A percentile compares a stretch with the other conserved stretches of the same genome.
These are phyloP conservation scores for Rhinogobius similis DNA, from an alignment of 2,113 vertebrate species.

Conservation along the genomic window DNA sequence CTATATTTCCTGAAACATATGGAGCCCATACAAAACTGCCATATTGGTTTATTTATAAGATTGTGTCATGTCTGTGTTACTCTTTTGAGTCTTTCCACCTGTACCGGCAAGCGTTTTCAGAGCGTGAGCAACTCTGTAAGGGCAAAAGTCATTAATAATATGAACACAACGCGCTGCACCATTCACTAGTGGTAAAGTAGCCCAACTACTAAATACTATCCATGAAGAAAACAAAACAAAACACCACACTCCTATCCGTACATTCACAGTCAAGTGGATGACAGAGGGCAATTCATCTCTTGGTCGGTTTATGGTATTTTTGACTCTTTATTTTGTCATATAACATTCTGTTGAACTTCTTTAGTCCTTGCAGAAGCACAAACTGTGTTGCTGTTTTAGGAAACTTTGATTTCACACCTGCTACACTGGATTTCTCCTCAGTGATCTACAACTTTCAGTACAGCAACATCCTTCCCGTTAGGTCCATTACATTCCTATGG, in stretches of 20 bases:
- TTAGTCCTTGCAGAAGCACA: not conserved
- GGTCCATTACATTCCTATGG: conserved; percentile 74
- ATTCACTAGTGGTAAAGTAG: too few species aligned
- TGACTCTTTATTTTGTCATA: not conserved
- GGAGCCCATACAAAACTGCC: conserved; percentile 57
- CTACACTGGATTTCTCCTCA: conserved; percentile 42
- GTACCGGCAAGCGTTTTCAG: conserved; percentile 32
- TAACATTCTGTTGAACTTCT: not conserved
- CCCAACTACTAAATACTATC: not conserved
- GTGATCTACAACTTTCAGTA: conserved; percentile 31
- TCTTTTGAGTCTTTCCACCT: conserved; percentile 44
- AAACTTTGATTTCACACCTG: conserved; percentile 53
- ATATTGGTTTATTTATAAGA: conserved; percentile 56
- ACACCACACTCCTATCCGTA: too few species aligned
- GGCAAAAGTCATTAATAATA: not conserved
- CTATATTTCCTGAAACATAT: conserved; percentile 73
- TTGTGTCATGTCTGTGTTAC: conserved; percentile 62
- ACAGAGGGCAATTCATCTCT: too few species aligned
- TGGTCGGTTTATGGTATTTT: not conserved
- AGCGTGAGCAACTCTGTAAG: not conserved
- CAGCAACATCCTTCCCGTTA: conserved; percentile 66
- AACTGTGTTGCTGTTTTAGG: too few species aligned
- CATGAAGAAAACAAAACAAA: too few species aligned
- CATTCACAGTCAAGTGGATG: too few species aligned
- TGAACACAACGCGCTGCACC: too few species aligned